Evolutionary conservation across 2,888 invertebrate genomes (phyloP), one percentile per base, ranked within the genome.

Genomic region (Tachystola acroxantha): DNA sequence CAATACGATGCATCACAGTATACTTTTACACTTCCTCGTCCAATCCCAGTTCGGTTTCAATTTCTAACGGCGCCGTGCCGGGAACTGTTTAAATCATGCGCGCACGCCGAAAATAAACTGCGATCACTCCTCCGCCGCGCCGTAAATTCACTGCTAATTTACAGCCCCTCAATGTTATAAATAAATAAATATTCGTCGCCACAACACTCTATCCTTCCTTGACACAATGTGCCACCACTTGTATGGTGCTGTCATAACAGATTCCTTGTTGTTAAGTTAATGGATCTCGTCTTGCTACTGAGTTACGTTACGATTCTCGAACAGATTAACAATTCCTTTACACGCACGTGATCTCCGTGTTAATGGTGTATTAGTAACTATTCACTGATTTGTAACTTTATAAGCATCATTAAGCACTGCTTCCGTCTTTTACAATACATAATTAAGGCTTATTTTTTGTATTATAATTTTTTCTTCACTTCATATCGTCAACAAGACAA

Each of bases 81-180:
- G 58, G 68, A 71, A 69, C 71, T 71, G 77, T 73, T 77, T 81
- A 80, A 82, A 82, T 79, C 79, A 78, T 75, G 71, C 76, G 70
- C 71, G 46, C 56, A 64, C 62, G 64, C 80, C 72, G 51, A 78
- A 86, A 86, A 86, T 86, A 86, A 72, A 75, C 75, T 59, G 68
- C 70, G 79, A 77, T 75, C 77, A 73, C 73, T 77, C 62, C 77
- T 69, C 69, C 65, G 68, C 57, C 58, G 57, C 67, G 73, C 69
- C 74, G 80, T 84, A 85, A 82, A 86, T 87, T 82, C 70, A 70
- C 72, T 68, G 79, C 77, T 87, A 88, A 88, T 88, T 86, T 87
- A 87, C 85, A 71, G 81, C 82, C 75, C 75, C 74, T 73, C 74
- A 64, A 66, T 75, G 75, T 75, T 81, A 82, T 84, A 82, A 80